Conservation (phyloP, 2,113 vertebrate species). For the Trachemys scripta region DNA sequence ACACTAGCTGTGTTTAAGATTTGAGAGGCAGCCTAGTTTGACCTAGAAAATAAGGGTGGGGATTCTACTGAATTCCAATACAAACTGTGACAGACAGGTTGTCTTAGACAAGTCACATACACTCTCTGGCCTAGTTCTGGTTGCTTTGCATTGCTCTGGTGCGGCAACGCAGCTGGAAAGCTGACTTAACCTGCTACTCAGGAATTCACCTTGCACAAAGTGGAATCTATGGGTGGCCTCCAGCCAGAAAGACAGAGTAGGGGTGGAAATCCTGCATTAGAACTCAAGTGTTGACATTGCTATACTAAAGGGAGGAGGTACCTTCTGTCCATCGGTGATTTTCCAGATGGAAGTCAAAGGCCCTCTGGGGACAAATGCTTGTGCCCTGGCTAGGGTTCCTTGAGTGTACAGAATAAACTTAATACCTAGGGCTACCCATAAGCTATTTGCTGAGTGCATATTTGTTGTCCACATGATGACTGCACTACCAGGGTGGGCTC, state of each 20-base stretch:
- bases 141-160: not conserved
- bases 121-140: not conserved
- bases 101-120: not conserved
- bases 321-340: not conserved
- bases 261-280: not conserved
- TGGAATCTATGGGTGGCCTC: not conserved
- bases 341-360: not conserved
- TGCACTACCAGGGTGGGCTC: not conserved
- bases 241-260: not conserved
- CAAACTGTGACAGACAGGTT: not conserved
- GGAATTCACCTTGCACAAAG: not conserved
- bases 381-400: not conserved
- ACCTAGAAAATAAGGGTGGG: not conserved
- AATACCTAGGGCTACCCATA: not conserved
- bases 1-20: not conserved
- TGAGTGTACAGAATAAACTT: not conserved
- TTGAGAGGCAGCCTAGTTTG: not conserved
- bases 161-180: not conserved
- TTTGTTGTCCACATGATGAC: fast-evolving
- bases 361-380: not conserved
- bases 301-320: not conserved
- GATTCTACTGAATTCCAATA: not conserved
- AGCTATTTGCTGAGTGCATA: not conserved
- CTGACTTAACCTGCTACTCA: not conserved
- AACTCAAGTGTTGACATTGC: not conserved